Percentiles rank a stretch among this genome's conserved stretches.
Conservation (phyloP, 1,140 invertebrate genomes). For the Babylonia areolata region DNA sequence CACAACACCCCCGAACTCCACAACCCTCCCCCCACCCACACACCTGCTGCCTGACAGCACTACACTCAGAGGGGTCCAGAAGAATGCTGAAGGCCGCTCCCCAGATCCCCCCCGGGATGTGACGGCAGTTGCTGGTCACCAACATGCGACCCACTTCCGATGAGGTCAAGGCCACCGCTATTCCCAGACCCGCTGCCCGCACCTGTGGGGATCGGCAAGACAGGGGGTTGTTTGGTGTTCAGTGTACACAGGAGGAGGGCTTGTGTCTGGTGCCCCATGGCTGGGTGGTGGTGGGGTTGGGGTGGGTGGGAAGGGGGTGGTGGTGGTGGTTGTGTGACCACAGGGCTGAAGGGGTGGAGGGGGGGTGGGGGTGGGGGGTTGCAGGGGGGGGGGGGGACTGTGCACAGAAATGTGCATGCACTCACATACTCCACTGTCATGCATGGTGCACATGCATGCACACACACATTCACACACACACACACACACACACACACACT, state of each 20-base stretch:
- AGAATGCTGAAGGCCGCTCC: slow-evolving; percentile 71
- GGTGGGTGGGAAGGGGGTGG: no score
- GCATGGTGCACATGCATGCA: no score
- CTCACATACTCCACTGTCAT: no score
- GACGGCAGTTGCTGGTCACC: slow-evolving; percentile 70
- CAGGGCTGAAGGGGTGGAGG: no score
- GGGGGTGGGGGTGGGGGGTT: no score
- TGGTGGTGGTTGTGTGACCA: no score
- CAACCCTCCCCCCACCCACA: background rate
- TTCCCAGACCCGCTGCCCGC: slow-evolving; percentile 71
- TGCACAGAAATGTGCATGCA: no score
- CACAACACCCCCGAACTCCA: background rate
- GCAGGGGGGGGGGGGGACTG: no score
- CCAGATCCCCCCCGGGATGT: slow-evolving; percentile 74
- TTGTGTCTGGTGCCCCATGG: background rate
- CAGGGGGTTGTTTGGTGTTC: no score
- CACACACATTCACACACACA: no score
- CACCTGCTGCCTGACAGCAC: slow-evolving; percentile 74
- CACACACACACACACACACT: no score
- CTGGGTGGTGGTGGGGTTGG: no score
- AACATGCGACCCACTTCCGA: slow-evolving; percentile 67
- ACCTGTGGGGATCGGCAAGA: slow-evolving; percentile 66
- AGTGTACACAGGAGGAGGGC: background rate
- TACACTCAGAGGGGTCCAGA: slow-evolving; percentile 71
- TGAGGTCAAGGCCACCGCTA: slow-evolving; percentile 70